Evolutionary conservation across 2,113 vertebrate genomes (phyloP).

Genomic region (Echinops telfairi): DNA sequence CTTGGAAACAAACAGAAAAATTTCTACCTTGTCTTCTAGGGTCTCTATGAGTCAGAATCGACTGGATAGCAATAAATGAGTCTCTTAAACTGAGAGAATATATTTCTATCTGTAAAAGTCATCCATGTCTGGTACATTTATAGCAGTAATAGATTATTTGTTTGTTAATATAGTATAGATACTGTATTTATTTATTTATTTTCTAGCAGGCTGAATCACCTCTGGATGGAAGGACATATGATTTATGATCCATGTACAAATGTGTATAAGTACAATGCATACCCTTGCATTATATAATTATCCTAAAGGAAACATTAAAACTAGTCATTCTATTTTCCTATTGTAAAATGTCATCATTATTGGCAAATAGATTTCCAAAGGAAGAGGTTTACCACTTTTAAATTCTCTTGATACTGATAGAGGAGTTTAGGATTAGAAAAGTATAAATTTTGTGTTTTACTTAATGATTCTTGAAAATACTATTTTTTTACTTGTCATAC

Average conservation of each 20-base stretch:
- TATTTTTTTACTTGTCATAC: background rate
- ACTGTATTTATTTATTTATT: too few relatives aligned
- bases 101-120: too few relatives aligned
- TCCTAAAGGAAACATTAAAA: constrained; percentile 8
- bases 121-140: too few relatives aligned
- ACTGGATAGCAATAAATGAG: too few relatives aligned
- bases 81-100: too few relatives aligned
- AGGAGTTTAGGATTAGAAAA: background rate
- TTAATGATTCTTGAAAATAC: constrained; percentile 1
- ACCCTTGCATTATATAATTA: background rate
- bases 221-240: background rate
- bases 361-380: background rate
- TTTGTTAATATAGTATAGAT: too few relatives aligned
- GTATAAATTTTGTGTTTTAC: background rate
- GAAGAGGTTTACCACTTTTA: background rate
- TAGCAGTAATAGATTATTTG: too few relatives aligned
- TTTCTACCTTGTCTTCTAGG: too few relatives aligned
- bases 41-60: too few relatives aligned
- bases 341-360: background rate
- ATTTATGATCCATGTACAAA: background rate
- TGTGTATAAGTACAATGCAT: background rate
- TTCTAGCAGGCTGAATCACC: background rate
- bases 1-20: too few relatives aligned
- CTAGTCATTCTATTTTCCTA: background rate
- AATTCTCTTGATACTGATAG: background rate